phyloP scores from a whole-genome alignment of 2,888 invertebrate species.

The Alcis repandata region DNA sequence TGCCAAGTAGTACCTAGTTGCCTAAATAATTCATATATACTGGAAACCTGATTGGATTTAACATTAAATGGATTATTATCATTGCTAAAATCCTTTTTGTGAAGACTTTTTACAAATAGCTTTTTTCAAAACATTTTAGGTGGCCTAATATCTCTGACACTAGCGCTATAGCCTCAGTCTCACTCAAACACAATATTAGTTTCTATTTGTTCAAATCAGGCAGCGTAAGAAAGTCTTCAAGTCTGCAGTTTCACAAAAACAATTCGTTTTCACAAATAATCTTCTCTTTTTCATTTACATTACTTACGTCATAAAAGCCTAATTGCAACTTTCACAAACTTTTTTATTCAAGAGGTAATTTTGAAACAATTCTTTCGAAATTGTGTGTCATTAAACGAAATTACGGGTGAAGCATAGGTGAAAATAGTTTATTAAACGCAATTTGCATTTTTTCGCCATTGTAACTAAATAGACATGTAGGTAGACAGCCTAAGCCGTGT shows the following conservation, averaged over 20 bases:
- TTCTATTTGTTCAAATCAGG: background rate
- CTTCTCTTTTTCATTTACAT: background rate
- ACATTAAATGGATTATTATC: no score
- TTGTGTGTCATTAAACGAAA: slow-evolving; percentile 12
- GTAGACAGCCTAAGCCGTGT: slow-evolving; percentile 48
- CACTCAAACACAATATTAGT: no score
- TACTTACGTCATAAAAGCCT: slow-evolving; percentile 13
- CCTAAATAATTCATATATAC: background rate
- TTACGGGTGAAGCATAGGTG: slow-evolving; percentile 4
- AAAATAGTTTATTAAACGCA: slow-evolving; percentile 19
- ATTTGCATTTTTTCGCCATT: slow-evolving; percentile 38
- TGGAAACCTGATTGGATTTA: no score
- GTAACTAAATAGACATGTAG: slow-evolving; percentile 17
- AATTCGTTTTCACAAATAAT: background rate
- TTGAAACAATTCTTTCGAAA: slow-evolving; percentile 15
- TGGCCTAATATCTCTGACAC: no score
- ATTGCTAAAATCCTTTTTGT: no score
- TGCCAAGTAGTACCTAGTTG: no score
- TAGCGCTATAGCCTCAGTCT: no score
- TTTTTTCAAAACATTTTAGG: no score
- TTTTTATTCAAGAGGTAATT: slow-evolving; percentile 15
- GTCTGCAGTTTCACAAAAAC: background rate
- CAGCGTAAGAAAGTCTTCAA: background rate
- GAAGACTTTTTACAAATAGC: no score
- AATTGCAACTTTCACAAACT: slow-evolving; percentile 26